phyloP scores from a whole-genome alignment of 2,113 vertebrate genomes.

The Garra rufa region DNA sequence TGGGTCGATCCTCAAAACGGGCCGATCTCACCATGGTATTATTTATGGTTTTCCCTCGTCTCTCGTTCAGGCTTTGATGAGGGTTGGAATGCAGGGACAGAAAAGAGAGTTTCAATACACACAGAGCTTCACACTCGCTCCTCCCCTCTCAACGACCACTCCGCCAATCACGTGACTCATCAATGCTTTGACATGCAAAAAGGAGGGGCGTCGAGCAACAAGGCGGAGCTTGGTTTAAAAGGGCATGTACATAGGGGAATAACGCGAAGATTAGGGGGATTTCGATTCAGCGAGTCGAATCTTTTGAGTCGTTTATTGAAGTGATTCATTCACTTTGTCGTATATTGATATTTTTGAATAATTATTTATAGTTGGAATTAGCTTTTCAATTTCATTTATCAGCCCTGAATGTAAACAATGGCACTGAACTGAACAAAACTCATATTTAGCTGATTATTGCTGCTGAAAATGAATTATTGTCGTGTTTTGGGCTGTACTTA shows the following conservation, averaged over 20 bases:
- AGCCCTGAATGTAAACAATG: no score
- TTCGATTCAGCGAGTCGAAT: background rate
- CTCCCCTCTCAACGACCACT: slow-evolving; percentile 67
- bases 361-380: no score
- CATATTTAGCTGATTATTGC: no score
- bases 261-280: background rate
- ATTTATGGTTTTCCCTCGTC: slow-evolving; percentile 67
- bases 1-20: slow-evolving; percentile 59
- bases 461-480: no score
- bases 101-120: slow-evolving; percentile 64
- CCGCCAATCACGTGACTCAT: slow-evolving; percentile 75
- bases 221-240: slow-evolving; percentile 62
- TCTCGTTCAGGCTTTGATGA: slow-evolving; percentile 67
- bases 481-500: no score
- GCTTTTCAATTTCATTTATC: no score
- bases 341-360: no score
- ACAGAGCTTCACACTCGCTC: slow-evolving; percentile 58
- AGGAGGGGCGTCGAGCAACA: slow-evolving; percentile 55
- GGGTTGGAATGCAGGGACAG: slow-evolving; percentile 79
- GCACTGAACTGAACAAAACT: no score
- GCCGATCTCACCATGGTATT: slow-evolving; percentile 70
- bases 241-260: slow-evolving; percentile 52
- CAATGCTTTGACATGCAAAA: slow-evolving; percentile 52
- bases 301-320: background rate
- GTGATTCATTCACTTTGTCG: no score